Evolutionary conservation across 2,888 invertebrate species (phyloP).

Genomic region (Automeris io): DNA sequence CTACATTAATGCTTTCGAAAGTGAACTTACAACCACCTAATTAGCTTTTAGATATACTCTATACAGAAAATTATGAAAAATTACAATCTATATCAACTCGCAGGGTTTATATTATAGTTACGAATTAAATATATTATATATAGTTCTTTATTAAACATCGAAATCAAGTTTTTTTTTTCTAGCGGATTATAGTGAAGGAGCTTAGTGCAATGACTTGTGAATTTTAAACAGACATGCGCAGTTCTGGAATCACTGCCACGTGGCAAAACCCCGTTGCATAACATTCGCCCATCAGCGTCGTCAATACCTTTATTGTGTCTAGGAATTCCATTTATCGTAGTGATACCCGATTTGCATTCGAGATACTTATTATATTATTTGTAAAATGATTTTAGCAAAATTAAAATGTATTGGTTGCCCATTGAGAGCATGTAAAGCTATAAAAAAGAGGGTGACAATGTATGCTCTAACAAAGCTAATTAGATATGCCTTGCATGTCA

Average conservation of each 20-base stretch:
- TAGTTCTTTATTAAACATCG: conserved; percentile 4
- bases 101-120: no score
- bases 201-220: conserved; percentile 40
- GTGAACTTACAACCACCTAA: no score
- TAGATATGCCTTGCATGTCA: conserved; percentile 28
- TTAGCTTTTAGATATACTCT: no score
- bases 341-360: no score
- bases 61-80: no score
- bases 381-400: no score
- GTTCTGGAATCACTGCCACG: conserved; percentile 42
- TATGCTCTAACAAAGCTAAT: conserved; percentile 32
- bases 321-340: no score
- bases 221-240: conserved; percentile 52
- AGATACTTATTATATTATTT: no score
- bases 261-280: conserved; percentile 68
- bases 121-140: no score
- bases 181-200: conserved; percentile 11
- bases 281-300: conserved; percentile 34
- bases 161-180: conserved; percentile 4
- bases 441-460: conserved; percentile 11
- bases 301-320: no score
- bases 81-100: no score
- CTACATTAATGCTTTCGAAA: conserved; percentile 19
- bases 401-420: no score
- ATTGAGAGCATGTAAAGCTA: conserved; percentile 7